Evolutionary conservation across 2,888 invertebrate genomes (phyloP).

Genomic region (Athetis lepigone): DNA sequence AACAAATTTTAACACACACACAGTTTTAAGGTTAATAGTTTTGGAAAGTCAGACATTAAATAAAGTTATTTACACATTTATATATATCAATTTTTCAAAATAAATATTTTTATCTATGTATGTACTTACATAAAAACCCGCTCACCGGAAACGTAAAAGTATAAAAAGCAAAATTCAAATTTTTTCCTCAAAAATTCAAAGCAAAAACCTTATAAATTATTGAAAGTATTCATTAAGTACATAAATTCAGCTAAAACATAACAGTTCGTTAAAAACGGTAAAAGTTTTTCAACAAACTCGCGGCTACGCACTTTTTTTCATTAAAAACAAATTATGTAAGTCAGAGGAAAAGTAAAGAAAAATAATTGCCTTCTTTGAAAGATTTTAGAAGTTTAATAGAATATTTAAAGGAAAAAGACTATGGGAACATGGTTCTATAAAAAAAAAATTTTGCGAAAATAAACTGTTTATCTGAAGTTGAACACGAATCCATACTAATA

Average conservation of each 20-base stretch:
- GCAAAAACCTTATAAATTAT: constrained; percentile 9
- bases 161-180: too few species aligned
- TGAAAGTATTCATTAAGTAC: neutral
- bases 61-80: too few species aligned
- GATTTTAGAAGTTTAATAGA: constrained; percentile 35
- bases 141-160: too few species aligned
- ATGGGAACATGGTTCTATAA: neutral
- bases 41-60: too few species aligned
- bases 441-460: neutral
- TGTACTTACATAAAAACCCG: neutral
- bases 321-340: constrained; percentile 36
- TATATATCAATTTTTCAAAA: too few species aligned
- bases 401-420: constrained; percentile 6
- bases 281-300: constrained; percentile 20
- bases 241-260: constrained; percentile 5
- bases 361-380: constrained; percentile 18
- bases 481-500: too few species aligned
- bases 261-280: constrained; percentile 2
- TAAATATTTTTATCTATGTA: too few species aligned
- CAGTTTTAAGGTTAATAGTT: too few species aligned
- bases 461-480: too few species aligned
- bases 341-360: constrained; percentile 4
- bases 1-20: too few species aligned
- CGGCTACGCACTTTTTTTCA: constrained; percentile 26
- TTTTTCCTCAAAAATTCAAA: neutral